Evolutionary conservation across 2,888 invertebrate species (phyloP).

Genomic region (Caenorhabditis wallacei): DNA sequence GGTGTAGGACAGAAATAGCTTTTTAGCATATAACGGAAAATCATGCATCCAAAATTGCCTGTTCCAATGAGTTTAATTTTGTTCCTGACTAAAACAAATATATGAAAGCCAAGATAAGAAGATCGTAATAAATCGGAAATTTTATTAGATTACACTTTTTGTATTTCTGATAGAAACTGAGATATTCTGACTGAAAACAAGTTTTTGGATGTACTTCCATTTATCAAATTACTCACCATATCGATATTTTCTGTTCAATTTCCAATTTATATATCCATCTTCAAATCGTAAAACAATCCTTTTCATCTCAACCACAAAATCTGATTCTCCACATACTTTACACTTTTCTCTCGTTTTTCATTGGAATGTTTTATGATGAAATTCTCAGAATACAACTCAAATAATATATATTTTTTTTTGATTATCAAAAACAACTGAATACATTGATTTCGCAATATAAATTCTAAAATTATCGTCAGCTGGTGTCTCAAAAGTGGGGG

Average conservation of each 20-base stretch:
- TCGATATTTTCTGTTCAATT: background rate
- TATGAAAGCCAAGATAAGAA: too few relatives aligned
- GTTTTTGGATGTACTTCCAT: background rate
- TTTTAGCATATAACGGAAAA: too few relatives aligned
- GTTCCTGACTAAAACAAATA: too few relatives aligned
- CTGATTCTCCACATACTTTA: slow-evolving; percentile 44
- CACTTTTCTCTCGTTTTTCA: slow-evolving; percentile 16
- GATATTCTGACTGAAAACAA: too few relatives aligned
- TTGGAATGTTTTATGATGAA: slow-evolving; percentile 18
- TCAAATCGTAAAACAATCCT: slow-evolving; percentile 50
- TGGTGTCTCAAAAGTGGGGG: slow-evolving; percentile 43
- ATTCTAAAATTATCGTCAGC: slow-evolving; percentile 34
- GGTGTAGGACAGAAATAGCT: too few relatives aligned
- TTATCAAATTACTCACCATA: background rate
- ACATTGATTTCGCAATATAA: slow-evolving; percentile 34
- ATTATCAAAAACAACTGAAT: background rate
- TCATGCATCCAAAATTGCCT: too few relatives aligned
- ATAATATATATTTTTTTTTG: background rate
- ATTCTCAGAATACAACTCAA: background rate
- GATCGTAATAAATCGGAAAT: too few relatives aligned
- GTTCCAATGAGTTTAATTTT: too few relatives aligned
- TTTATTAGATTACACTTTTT: too few relatives aligned
- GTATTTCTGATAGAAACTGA: too few relatives aligned
- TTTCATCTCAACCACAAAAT: slow-evolving; percentile 20
- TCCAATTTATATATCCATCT: slow-evolving; percentile 5